Conservation (phyloP, 37 sponge, comb jelly and placozoan species). For the Trichoplax adhaerens region DNA sequence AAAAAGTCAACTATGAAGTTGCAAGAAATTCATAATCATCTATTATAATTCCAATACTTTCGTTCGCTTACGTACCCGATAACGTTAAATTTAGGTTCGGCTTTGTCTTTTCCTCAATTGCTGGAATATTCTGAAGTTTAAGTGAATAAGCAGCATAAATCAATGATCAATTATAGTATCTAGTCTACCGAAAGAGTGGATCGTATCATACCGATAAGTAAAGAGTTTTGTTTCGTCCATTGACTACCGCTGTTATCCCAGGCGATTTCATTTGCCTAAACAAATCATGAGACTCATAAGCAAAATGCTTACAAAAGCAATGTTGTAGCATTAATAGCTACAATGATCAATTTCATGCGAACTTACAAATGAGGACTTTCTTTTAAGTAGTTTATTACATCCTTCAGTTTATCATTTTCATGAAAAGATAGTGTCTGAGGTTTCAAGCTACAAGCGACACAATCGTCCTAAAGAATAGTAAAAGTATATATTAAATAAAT, state of each 20-base stretch:
- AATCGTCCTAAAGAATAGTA: conserved; percentile 47
- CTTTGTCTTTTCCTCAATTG: conserved; percentile 54
- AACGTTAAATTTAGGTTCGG: conserved; percentile 62
- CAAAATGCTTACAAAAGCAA: no score
- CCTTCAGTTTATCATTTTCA: conserved; percentile 55
- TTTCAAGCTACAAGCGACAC: conserved; percentile 59
- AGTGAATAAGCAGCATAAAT: not conserved
- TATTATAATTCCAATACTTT: not conserved
- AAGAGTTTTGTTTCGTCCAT: conserved; percentile 66
- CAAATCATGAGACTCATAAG: no score
- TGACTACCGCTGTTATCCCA: conserved; percentile 52
- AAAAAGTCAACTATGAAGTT: not conserved
- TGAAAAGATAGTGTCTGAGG: conserved; percentile 46
- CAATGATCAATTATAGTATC: no score
- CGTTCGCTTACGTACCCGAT: not conserved
- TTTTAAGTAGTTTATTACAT: conserved; percentile 56
- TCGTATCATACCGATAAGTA: conserved; percentile 44
- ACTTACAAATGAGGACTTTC: conserved; percentile 52
- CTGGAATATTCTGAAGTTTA: conserved; percentile 19
- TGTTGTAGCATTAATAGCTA: no score
- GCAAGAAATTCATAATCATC: not conserved
- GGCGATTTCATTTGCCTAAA: conserved; percentile 18
- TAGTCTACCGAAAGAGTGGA: not conserved
- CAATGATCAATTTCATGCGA: no score
- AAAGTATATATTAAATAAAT: no score